These are phyloP conservation scores for Mormyrus proboscirostris DNA, from an alignment of 2,797 vertebrate species.

Conservation along the genomic window DNA sequence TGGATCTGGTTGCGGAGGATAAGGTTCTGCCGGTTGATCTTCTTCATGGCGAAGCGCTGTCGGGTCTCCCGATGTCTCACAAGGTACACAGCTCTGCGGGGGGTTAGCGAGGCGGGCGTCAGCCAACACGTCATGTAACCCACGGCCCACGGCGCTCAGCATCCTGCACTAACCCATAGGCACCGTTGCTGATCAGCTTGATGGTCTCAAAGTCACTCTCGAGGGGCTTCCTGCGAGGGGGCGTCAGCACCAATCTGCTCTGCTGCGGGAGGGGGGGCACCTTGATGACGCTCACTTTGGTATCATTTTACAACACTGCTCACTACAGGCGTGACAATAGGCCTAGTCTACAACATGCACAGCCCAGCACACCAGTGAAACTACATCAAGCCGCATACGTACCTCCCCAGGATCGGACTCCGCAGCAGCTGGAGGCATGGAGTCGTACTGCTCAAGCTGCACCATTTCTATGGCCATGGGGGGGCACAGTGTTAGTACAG, in stretches of 20 bases:
- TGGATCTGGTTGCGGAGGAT: conserved; percentile 96
- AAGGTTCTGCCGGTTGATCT: conserved; percentile 97
- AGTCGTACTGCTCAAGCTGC: conserved; percentile 76
- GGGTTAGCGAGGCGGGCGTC: neutral
- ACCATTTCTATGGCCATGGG: conserved; percentile 70
- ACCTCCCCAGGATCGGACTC: conserved; percentile 70
- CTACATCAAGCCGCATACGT: conserved; percentile 28
- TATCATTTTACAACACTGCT: neutral
- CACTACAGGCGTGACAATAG: neutral
- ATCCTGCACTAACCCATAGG: conserved; percentile 79
- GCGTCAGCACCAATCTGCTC: conserved; percentile 46
- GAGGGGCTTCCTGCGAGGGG: conserved; percentile 77
- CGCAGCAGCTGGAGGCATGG: conserved; percentile 52
- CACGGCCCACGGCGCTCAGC: neutral
- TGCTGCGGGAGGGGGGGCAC: neutral
- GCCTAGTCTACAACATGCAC: neutral
- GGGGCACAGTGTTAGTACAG: neutral
- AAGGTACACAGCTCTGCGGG: conserved; percentile 79
- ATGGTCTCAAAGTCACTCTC: conserved; percentile 93
- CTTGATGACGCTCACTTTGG: neutral
- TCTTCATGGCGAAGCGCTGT: conserved; percentile 96
- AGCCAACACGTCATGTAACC: neutral
- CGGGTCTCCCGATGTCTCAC: conserved; percentile 88
- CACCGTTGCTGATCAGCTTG: conserved; percentile 95
- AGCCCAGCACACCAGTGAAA: neutral